Evolutionary conservation across 2,888 invertebrate genomes (phyloP).

Genomic region (Sisyra terminalis): DNA sequence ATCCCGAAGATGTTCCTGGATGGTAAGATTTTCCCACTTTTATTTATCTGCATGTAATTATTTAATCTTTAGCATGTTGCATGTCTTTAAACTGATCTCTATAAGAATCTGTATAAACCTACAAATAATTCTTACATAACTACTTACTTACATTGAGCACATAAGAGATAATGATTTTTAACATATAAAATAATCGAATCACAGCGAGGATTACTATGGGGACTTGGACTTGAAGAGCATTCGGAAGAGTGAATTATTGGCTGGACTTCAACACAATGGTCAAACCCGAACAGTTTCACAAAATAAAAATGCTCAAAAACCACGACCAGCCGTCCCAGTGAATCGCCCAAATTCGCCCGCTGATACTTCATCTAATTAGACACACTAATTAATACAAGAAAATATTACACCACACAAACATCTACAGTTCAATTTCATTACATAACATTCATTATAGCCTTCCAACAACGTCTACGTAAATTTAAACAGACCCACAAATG

Average conservation of each 20-base stretch:
- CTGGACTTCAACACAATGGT: conserved; percentile 53
- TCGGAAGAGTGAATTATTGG: conserved; percentile 82
- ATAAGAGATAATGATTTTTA: conserved; percentile 6
- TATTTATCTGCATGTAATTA: conserved; percentile 15
- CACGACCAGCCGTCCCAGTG: conserved; percentile 25
- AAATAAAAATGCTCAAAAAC: conserved; percentile 25
- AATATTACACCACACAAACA: background rate
- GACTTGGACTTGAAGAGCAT: conserved; percentile 89
- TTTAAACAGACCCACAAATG: too few relatives aligned
- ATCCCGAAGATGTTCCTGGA: conserved; percentile 90
- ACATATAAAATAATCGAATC: conserved; percentile 23
- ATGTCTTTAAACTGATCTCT: background rate
- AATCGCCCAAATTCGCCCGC: conserved; percentile 20
- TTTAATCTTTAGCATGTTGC: background rate
- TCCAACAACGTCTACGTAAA: background rate
- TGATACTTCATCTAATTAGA: conserved; percentile 22
- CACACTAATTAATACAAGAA: conserved; percentile 1
- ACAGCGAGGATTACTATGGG: conserved; percentile 94
- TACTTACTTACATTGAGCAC: background rate
- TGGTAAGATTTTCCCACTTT: conserved; percentile 49
- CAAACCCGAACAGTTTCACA: conserved; percentile 30
- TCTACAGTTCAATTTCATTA: background rate
- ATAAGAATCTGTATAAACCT: background rate
- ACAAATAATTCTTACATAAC: background rate
- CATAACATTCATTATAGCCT: background rate